A percentile compares a stretch with the other conserved stretches of the same genome.
phyloP scores from a whole-genome alignment of 2,888 invertebrate genomes.

The Apamea monoglypha region DNA sequence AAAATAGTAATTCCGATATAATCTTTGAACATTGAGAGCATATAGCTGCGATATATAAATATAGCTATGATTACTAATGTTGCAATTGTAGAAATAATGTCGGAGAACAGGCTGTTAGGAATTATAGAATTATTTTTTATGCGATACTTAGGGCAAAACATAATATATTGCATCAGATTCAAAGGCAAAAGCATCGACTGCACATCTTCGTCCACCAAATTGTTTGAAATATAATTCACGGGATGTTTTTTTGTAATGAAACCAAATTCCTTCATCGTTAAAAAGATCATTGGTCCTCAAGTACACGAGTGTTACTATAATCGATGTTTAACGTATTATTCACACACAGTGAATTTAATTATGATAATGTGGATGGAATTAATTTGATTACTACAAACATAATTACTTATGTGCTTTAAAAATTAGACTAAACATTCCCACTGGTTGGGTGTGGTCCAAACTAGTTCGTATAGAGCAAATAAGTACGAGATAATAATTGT shows the following conservation, averaged over 20 bases:
- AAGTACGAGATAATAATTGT: neutral
- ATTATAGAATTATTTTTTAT: slow-evolving; percentile 13
- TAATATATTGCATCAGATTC: slow-evolving; percentile 20
- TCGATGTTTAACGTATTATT: neutral
- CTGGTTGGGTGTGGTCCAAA: neutral
- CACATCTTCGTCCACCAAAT: slow-evolving; percentile 16
- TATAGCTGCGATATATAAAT: slow-evolving; percentile 8
- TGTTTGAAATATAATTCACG: neutral
- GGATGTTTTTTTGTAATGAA: neutral
- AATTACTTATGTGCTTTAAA: neutral
- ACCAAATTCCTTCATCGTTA: neutral
- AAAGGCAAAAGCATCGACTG: slow-evolving; percentile 36
- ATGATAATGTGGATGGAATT: neutral
- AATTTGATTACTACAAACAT: neutral
- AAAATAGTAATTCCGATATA: neutral
- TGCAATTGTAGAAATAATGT: slow-evolving; percentile 16
- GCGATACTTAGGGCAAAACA: slow-evolving; percentile 28
- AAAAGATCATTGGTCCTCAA: neutral
- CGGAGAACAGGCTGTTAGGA: neutral
- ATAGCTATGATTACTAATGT: slow-evolving; percentile 18
- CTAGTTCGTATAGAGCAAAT: neutral
- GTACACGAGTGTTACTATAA: neutral
- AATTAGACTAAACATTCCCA: neutral
- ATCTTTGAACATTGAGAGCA: neutral
- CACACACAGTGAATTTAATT: neutral